Conservation (phyloP, 1,140 invertebrate genomes). For the Solenopsis invicta region DNA sequence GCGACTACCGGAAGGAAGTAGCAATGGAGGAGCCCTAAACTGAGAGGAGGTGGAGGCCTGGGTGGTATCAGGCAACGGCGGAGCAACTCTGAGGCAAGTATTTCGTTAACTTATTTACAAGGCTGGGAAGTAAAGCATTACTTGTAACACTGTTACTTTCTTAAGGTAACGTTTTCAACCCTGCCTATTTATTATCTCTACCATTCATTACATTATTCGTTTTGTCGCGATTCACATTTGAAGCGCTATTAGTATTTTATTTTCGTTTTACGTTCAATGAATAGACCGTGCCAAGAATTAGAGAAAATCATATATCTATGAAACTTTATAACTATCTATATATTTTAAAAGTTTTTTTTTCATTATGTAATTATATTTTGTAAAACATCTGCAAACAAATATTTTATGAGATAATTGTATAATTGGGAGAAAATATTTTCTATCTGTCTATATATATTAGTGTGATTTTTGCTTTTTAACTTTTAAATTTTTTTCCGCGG, state of each 20-base stretch:
- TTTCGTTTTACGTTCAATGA: no score
- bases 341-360: constrained; percentile 13
- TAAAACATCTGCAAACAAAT: no score
- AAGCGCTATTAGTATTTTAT: no score
- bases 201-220: background rate
- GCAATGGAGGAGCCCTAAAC: background rate
- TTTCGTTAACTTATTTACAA: background rate
- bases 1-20: background rate
- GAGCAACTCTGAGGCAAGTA: background rate
- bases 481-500: no score
- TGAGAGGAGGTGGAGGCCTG: background rate
- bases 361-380: background rate
- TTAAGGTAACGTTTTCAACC: no score
- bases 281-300: background rate
- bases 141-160: no score
- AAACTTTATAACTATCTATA: background rate
- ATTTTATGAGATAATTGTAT: no score
- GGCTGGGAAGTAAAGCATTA: no score
- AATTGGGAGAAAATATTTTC: no score
- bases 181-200: background rate
- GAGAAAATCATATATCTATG: background rate
- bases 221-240: background rate
- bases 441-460: no score
- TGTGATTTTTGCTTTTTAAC: no score
- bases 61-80: background rate